These are phyloP conservation scores for Hylia prasina DNA, from an alignment of 2,113 vertebrate species.

Conservation along the genomic window DNA sequence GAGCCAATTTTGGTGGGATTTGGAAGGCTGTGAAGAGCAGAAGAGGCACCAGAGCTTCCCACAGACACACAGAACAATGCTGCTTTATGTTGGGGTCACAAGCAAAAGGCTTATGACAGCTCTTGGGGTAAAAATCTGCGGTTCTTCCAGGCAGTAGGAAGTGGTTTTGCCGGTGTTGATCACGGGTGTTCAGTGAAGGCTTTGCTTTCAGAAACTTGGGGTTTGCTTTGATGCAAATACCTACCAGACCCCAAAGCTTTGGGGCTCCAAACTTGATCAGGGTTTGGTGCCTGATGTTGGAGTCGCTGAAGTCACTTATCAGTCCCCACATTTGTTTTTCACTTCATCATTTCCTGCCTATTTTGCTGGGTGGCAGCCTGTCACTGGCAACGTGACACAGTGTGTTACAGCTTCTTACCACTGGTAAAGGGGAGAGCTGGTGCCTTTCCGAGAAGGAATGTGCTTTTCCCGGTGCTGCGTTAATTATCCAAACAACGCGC, in stretches of 20 bases:
- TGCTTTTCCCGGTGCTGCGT: not conserved
- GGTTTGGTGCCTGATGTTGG: not conserved
- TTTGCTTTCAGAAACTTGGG: not conserved
- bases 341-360: not conserved
- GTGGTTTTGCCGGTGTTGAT: not conserved
- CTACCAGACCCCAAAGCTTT: not conserved
- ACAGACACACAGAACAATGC: rapidly evolving
- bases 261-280: not conserved
- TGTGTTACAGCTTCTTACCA: not conserved
- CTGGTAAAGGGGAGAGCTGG: rapidly evolving
- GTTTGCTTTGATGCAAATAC: not conserved
- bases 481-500: not conserved
- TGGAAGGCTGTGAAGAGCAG: not conserved
- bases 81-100: not conserved
- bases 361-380: not conserved
- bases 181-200: not conserved
- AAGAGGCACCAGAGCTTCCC: not conserved
- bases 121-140: not conserved
- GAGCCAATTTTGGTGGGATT: rapidly evolving
- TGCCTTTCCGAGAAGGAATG: not conserved
- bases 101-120: not conserved
- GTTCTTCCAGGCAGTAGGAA: not conserved
- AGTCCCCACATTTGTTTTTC: not conserved
- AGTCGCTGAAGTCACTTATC: not conserved
- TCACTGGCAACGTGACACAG: rapidly evolving